These are phyloP conservation scores for Ceyx melanurus DNA, from an alignment of 2,113 vertebrate genomes.

Conservation along the genomic window DNA sequence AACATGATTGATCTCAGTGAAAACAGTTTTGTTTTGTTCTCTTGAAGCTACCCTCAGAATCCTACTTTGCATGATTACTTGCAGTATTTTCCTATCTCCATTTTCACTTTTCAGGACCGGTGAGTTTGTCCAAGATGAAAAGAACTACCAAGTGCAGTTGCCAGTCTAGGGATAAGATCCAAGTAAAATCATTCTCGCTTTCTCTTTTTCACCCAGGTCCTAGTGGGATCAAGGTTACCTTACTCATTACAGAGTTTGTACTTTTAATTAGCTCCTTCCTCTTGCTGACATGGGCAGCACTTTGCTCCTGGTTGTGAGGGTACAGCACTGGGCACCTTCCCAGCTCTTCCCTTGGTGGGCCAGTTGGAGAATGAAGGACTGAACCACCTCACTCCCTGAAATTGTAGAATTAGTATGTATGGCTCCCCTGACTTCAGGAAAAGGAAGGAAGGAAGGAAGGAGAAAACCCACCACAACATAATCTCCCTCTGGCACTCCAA, in stretches of 20 bases:
- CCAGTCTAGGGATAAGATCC: neutral
- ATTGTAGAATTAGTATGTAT: rapidly evolving
- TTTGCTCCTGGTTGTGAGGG: neutral
- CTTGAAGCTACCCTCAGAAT: constrained; percentile 27
- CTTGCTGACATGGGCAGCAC: neutral
- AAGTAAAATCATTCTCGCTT: constrained; percentile 7
- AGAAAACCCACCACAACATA: neutral
- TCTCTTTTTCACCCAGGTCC: neutral
- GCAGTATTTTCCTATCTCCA: neutral
- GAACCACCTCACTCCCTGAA: neutral
- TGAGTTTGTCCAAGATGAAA: neutral
- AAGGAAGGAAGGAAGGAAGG: neutral
- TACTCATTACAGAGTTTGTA: neutral
- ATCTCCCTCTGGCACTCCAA: neutral
- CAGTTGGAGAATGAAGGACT: neutral
- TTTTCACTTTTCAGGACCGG: neutral
- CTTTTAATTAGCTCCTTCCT: neutral
- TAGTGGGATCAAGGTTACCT: neutral
- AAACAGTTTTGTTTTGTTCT: constrained; percentile 60
- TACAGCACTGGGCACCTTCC: neutral
- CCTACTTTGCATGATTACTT: constrained; percentile 37
- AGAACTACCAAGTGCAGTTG: neutral
- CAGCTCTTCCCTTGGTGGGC: neutral
- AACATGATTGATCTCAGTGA: constrained; percentile 36
- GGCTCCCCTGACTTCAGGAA: neutral